Base-by-base conservation (phyloP, 2,113 vertebrate species). In the Chaetorhynchus papuensis region DNA sequence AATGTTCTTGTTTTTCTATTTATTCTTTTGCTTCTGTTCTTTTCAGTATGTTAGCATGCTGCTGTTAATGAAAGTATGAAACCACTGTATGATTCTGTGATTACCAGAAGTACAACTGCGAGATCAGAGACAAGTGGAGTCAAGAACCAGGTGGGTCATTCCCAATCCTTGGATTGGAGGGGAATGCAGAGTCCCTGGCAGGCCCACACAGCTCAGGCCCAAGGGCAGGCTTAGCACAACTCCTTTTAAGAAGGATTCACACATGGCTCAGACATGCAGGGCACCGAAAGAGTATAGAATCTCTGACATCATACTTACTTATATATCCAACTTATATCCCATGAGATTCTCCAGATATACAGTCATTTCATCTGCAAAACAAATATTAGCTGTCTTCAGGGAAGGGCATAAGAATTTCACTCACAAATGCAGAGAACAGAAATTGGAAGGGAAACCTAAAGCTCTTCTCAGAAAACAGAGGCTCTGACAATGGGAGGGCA, bases 201-300 rank as follows among this genome's bases (percentile, higher is more conserved):
- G 17, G 33, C 26, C 23, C 68, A 15, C 13, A 10, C 0, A 72
- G 49, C 28, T 37, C 28, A 16, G 52, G 31, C 10, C 35, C 19
- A 31, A n/a, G 64, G 13, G 15, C 52, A 69, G 45, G 6, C 12
- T n/a, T 11, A 66, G 68, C 52, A 39, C 20, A 41, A 18, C 4
- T 10, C 12, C 6, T 75, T 59, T 47, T 11, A 11, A 21, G 22
- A 5, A 42, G 31, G 50, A 35, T 49, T 52, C 66, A 77, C 30
- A 31, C 30, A 11, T 14, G 21, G 7, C 23, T 37, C 10, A 37
- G 41, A 44, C 22, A 5, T 0, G 7, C 1, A 1, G 19, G 41
- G n/a, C 24, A 13, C 17, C 13, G 37, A 26, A 28, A 42, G 31
- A 65, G 13, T 13, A 22, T 8, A 13, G 71, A 44, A 5, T 19